These are phyloP conservation scores for Drosophila quadrilineata DNA, from an alignment of 1,140 invertebrate species.

Conservation along the genomic window DNA sequence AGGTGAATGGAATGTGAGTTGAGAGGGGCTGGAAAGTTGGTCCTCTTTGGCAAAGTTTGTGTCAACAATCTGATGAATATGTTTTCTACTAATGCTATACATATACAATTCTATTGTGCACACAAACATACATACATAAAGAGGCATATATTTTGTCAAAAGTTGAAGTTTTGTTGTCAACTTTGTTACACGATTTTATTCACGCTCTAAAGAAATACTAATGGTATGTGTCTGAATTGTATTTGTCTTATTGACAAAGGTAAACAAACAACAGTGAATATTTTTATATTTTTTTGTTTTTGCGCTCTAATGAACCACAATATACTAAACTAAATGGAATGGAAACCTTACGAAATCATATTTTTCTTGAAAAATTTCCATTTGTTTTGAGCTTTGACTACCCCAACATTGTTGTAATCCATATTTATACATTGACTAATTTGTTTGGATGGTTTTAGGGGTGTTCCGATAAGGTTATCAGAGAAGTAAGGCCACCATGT, in stretches of 20 bases:
- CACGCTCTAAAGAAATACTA: constrained; percentile 11
- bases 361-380: constrained; percentile 20
- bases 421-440: constrained; percentile 35
- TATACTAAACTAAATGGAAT: too few species aligned
- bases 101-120: constrained; percentile 4
- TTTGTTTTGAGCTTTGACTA: background rate
- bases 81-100: too few species aligned
- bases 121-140: constrained; percentile 19
- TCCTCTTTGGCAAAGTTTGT: constrained; percentile 9
- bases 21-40: constrained; percentile 27
- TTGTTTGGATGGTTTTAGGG: constrained; percentile 45
- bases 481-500: too few species aligned
- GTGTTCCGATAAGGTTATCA: constrained; percentile 38
- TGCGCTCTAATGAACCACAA: constrained; percentile 39
- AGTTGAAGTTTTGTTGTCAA: constrained; percentile 31
- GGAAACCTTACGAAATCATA: too few species aligned
- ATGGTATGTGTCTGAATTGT: constrained; percentile 21
- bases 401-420: constrained; percentile 1
- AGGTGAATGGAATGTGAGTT: too few species aligned
- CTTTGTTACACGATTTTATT: constrained; percentile 19
- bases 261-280: constrained; percentile 38
- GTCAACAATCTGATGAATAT: constrained; percentile 1
- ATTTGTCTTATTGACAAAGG: constrained; percentile 27
- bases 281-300: constrained; percentile 24
- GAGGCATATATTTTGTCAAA: constrained; percentile 11